These are phyloP conservation scores for Syrrhaptes paradoxus DNA, from an alignment of 2,113 vertebrate genomes.

Conservation along the genomic window DNA sequence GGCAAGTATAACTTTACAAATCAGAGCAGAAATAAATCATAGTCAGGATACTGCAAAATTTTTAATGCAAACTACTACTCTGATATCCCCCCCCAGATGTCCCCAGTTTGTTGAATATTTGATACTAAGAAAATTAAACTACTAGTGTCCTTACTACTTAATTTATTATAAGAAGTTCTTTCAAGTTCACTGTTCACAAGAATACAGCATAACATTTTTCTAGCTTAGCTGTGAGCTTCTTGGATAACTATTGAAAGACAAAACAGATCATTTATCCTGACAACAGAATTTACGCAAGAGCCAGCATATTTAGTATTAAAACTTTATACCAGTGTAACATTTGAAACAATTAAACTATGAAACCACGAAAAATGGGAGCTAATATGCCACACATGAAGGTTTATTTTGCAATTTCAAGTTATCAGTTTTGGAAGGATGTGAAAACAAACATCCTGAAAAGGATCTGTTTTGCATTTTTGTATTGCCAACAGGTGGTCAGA, in stretches of 20 bases:
- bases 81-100: neutral
- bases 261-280: constrained; percentile 36
- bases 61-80: neutral
- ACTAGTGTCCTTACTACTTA: neutral
- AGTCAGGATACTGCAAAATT: neutral
- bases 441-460: constrained; percentile 73
- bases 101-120: neutral
- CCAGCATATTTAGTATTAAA: constrained; percentile 54
- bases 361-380: constrained; percentile 61
- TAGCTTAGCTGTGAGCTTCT: constrained; percentile 13
- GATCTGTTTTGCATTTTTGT: constrained; percentile 71
- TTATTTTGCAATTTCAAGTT: constrained; percentile 62
- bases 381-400: constrained; percentile 41
- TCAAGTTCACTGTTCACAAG: neutral
- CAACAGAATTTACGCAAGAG: constrained; percentile 41
- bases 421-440: constrained; percentile 63
- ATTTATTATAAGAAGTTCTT: constrained; percentile 39
- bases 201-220: constrained; percentile 22
- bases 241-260: constrained; percentile 15
- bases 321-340: constrained; percentile 52
- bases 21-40: neutral
- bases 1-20: neutral
- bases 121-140: constrained; percentile 2
- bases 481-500: constrained; percentile 71
- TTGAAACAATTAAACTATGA: constrained; percentile 55